phyloP scores from a whole-genome alignment of 1,140 invertebrate species.

The Pogonognathellus flavescens region DNA sequence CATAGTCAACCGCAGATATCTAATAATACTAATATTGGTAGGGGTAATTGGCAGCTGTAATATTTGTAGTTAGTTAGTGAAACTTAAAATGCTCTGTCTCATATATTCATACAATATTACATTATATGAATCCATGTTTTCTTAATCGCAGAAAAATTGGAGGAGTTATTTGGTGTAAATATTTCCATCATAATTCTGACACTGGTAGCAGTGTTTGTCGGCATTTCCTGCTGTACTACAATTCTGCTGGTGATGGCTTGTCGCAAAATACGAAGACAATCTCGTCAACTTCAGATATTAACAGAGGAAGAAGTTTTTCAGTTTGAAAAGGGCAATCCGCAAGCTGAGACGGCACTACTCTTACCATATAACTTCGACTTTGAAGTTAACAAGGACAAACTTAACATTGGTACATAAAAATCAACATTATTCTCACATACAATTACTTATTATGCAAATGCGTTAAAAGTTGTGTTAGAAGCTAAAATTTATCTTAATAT shows the following conservation, averaged over 20 bases:
- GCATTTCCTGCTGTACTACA: not conserved
- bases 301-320: slow-evolving; percentile 56
- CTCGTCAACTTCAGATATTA: slow-evolving; percentile 23
- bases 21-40: no score
- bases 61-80: no score
- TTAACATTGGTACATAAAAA: slow-evolving; percentile 5
- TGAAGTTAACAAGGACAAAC: slow-evolving; percentile 21
- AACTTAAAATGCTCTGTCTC: no score
- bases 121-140: not conserved
- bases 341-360: slow-evolving; percentile 46
- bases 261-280: slow-evolving; percentile 15
- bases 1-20: no score
- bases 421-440: no score
- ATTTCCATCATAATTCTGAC: not conserved
- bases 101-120: no score
- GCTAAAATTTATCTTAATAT: not conserved
- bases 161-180: not conserved
- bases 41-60: no score
- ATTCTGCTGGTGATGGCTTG: not conserved
- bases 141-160: not conserved
- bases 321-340: slow-evolving; percentile 57
- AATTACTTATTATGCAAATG: no score
- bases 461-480: not conserved
- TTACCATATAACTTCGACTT: slow-evolving; percentile 45
- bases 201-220: not conserved